Evolutionary conservation across 2,797 vertebrate genomes (phyloP), one percentile per base, ranked within the genome.

Genomic region (Psittacula derbiana): DNA sequence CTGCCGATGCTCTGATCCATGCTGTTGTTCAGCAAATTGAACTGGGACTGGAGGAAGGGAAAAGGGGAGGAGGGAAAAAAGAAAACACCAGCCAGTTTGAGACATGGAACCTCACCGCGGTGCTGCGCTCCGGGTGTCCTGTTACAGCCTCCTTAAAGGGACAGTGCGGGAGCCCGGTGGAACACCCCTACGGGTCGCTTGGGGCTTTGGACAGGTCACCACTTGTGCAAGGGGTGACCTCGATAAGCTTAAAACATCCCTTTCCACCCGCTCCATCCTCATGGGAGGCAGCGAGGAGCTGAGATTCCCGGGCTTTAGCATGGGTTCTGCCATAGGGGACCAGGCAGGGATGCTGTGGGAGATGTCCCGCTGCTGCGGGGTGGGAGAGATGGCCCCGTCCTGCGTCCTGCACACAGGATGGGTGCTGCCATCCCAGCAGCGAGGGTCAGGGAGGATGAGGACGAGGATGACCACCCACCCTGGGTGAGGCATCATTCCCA

Each of bases 11-110:
- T 99, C 98, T 98, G 98, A 98, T 99, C 99, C 99, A 99, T 99
- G 98, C 99, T 99, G 98, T 98, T 99, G 98, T 98, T 99, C 97
- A 99, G 98, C 98, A 99, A 97, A 98, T 99, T 99, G 98, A 99
- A 99, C 99, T 99, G 99, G 98, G 99, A 99, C 99, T 99, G 98
- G 97, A 93, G 94, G 83, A 96, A 96, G 96, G 97, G 96, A 96
- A 97, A 97, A 89, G 95, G 98, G 96, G 92, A 93, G 91, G 98
- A 97, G 98, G 98, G 97, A 98, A 98, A 89, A 95, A 93, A 97
- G 93, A 96, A 94, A 95, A 92, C 90, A 95, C 92, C 93, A 86
- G 96, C 80, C 92, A 96, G 97, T 94, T 98, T 98, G 98, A 97
- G 95, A 89, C 90, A 96, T 93, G 95, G 97, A 97, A 96, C 96